A percentile compares a stretch with the other conserved stretches of the same genome.
These are phyloP conservation scores for Hydropotes inermis DNA, from an alignment of 2,113 vertebrate species.

Conservation along the genomic window DNA sequence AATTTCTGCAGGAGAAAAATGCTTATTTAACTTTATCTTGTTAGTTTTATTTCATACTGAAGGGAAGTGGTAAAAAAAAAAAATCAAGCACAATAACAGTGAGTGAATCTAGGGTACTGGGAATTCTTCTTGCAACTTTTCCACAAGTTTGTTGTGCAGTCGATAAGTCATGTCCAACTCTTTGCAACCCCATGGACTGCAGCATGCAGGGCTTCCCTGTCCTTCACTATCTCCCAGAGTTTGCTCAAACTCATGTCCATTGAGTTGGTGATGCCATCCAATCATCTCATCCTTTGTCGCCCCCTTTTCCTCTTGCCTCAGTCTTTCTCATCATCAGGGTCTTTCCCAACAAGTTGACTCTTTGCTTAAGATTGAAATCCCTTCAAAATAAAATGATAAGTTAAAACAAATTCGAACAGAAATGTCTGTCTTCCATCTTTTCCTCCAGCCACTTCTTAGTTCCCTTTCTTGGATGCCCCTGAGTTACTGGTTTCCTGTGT, in stretches of 20 bases:
- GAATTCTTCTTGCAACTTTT: background rate
- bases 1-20: background rate
- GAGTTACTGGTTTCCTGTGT: constrained; percentile 1
- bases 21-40: background rate
- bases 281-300: background rate
- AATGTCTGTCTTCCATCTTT: background rate
- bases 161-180: background rate
- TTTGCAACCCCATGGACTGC: background rate
- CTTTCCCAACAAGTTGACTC: background rate
- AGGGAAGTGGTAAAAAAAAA: background rate
- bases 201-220: background rate
- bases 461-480: background rate
- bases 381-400: background rate
- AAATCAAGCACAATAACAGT: background rate
- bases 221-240: background rate
- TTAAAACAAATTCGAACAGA: background rate
- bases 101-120: background rate
- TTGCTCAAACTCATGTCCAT: background rate
- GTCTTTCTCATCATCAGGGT: background rate
- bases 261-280: background rate
- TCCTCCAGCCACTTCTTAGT: background rate
- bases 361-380: background rate
- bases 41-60: background rate
- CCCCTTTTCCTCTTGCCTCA: background rate
- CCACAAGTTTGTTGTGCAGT: background rate